phyloP scores from a whole-genome alignment of 30 jellyfish, hydroid and myxozoan species.

The Chrysaora quinquecirrha region DNA sequence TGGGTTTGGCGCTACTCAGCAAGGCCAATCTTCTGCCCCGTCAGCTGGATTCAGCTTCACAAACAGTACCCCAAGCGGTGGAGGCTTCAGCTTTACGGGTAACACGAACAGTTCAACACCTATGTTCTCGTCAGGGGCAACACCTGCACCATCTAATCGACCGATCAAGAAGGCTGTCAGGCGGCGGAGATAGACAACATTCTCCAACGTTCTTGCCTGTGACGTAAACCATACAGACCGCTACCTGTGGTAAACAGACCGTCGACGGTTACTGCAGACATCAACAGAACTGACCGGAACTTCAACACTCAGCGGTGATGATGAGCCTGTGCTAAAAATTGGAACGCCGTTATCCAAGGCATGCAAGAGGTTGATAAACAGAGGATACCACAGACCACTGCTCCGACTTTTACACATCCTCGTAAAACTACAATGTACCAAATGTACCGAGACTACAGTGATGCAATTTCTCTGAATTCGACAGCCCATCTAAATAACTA shows the following conservation, averaged over 20 bases:
- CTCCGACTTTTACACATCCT: too few species aligned
- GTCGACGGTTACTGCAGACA: constrained; percentile 9
- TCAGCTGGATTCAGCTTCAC: constrained; percentile 34
- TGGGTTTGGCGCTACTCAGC: constrained; percentile 2
- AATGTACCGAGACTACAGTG: too few species aligned
- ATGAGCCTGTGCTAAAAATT: too few species aligned
- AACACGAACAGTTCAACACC: constrained; percentile 25
- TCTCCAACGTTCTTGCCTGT: neutral
- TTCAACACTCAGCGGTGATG: too few species aligned
- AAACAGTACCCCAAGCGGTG: constrained; percentile 16
- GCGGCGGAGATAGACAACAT: constrained; percentile 16
- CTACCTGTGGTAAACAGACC: neutral
- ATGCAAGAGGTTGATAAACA: too few species aligned
- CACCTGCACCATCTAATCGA: constrained; percentile 44
- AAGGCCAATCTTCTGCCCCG: neutral
- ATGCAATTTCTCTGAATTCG: too few species aligned
- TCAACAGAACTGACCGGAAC: constrained; percentile 4
- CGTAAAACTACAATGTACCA: too few species aligned
- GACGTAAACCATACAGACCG: neutral
- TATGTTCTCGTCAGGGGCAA: constrained; percentile 35
- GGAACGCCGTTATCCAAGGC: too few species aligned
- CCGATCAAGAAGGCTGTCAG: constrained; percentile 51
- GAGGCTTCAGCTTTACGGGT: constrained; percentile 31
- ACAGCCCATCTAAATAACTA: too few species aligned
- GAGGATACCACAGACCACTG: too few species aligned